Conservation (phyloP, 2,888 invertebrate species). For the Sarcophaga variegata region DNA sequence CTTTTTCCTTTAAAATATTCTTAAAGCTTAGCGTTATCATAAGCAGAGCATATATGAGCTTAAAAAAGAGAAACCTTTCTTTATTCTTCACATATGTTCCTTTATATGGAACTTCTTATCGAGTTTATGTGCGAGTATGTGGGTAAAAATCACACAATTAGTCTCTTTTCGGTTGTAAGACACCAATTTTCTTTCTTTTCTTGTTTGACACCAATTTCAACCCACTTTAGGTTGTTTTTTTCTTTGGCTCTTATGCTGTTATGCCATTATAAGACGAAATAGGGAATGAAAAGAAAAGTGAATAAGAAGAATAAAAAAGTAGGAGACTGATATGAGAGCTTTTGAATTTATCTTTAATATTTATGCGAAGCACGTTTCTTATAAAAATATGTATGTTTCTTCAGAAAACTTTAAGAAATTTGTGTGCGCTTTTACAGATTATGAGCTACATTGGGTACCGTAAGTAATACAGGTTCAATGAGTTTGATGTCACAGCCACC, state of each 20-base stretch:
- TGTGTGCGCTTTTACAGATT: no score
- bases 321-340: conserved; percentile 25
- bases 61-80: no score
- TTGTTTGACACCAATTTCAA: conserved; percentile 38
- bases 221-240: conserved; percentile 21
- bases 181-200: background rate
- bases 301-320: conserved; percentile 1
- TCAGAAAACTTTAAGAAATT: no score
- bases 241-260: background rate
- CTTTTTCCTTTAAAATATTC: no score
- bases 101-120: no score
- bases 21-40: no score
- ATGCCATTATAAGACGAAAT: background rate
- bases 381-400: conserved; percentile 31
- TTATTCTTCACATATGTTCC: no score
- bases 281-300: background rate
- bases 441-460: no score
- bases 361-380: conserved; percentile 65
- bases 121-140: no score
- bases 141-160: conserved; percentile 29
- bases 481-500: no score
- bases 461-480: no score
- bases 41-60: no score
- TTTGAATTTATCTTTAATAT: conserved; percentile 50
- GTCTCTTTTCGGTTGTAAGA: conserved; percentile 25